Evolutionary conservation across 1,140 invertebrate species (phyloP), one percentile per base, ranked within the genome.

Genomic region (Heliconius nattereri): DNA sequence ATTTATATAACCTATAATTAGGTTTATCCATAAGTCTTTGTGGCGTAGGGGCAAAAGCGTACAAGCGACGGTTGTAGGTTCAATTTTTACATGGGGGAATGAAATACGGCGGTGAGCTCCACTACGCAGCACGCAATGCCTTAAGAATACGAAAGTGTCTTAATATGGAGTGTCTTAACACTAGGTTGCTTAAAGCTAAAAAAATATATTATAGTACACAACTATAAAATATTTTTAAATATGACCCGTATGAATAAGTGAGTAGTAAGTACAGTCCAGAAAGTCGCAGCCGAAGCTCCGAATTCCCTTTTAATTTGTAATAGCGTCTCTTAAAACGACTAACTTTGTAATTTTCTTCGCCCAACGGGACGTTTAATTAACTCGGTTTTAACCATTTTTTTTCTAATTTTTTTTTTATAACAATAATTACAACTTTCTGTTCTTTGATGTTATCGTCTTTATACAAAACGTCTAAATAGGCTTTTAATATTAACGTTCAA

Each of bases 281-380:
- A 29, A 26, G 11, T 16, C 11, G 60, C 26, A 66, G 26, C 13
- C 11, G 26, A 66, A 66, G 60, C 26, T 16, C 26, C 20, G 60
- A 81, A 78, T 74, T 81, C 82, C 80, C 82, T 80, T 83, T 88
- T 85, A 86, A 88, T 86, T 85, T 85, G 85, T 86, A 85, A 88
- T 80, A 82, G 82, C 78, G 71, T 77, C n/a, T 75, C 52, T 66
- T 73, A 78, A 84, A 86, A 86, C 83, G 83, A 78, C 78, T 78
- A 85, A 85, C 84, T 85, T 85, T 83, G 80, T 86, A 86, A 85
- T 86, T 88, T 87, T 54, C 81, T 81, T 80, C 81, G 82, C 78
- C 83, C 80, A 83, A 83, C 83, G 84, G 81, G 85, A 85, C 82
- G 82, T 85, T 85, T 86, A 88, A 88, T 88, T 88, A 84, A 86